Conservation (phyloP, 2,797 vertebrate species). For the Sarcophilus harrisii region DNA sequence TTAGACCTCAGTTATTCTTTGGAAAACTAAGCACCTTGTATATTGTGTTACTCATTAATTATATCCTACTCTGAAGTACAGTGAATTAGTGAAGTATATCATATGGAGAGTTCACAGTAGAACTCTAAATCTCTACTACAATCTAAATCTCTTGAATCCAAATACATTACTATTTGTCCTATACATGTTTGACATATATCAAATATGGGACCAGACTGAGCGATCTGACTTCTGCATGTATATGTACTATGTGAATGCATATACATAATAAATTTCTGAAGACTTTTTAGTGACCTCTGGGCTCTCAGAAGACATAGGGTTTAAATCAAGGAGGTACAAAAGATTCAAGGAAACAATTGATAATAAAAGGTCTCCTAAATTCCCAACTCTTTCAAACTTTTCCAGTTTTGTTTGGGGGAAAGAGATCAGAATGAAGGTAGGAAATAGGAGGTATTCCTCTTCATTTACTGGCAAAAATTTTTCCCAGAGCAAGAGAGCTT, state of each 20-base stretch:
- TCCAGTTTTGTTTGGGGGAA: not conserved
- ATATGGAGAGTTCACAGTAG: not conserved
- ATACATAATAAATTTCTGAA: not conserved
- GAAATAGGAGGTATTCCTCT: not conserved
- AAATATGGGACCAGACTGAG: not conserved
- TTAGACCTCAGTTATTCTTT: not conserved
- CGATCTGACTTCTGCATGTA: not conserved
- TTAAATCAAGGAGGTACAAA: not conserved
- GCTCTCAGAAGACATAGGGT: not conserved
- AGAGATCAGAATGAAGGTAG: not conserved
- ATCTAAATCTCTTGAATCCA: not conserved
- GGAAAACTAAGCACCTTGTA: not conserved
- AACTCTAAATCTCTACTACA: not conserved
- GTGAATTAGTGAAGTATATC: not conserved
- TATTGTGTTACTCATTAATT: not conserved
- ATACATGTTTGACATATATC: not conserved
- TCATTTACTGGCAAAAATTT: not conserved
- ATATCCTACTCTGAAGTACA: not conserved
- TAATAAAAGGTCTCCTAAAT: not conserved
- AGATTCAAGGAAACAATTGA: not conserved
- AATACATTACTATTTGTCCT: not conserved
- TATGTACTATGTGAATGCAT: not conserved
- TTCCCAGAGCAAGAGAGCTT: not conserved
- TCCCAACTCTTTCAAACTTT: not conserved
- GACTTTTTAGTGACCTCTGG: not conserved